phyloP scores from a whole-genome alignment of 2,113 vertebrate species.

The Heloderma charlesbogerti region DNA sequence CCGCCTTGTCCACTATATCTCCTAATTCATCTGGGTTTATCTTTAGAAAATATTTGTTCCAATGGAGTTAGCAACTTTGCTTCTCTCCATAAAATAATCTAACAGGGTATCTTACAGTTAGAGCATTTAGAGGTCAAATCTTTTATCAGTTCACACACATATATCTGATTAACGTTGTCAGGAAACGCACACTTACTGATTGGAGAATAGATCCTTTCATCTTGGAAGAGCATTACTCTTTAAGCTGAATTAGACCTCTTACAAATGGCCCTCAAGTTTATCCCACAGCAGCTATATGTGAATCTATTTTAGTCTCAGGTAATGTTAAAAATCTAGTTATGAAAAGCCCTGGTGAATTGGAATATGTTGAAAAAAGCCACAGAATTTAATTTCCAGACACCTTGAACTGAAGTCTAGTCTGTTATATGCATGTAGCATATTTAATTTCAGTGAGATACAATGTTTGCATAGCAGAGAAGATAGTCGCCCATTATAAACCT shows the following conservation, averaged over 20 bases:
- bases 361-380: slow-evolving; percentile 59
- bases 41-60: neutral
- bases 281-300: slow-evolving; percentile 64
- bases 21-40: neutral
- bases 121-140: slow-evolving; percentile 35
- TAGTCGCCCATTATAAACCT: neutral
- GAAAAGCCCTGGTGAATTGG: slow-evolving; percentile 52
- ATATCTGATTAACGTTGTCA: slow-evolving; percentile 47
- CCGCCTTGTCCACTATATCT: neutral
- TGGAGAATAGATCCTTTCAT: slow-evolving; percentile 48
- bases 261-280: slow-evolving; percentile 67
- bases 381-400: slow-evolving; percentile 65
- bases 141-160: slow-evolving; percentile 17
- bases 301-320: slow-evolving; percentile 59
- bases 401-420: slow-evolving; percentile 47
- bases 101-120: slow-evolving; percentile 34
- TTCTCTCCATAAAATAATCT: neutral
- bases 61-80: slow-evolving; percentile 30
- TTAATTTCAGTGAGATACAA: slow-evolving; percentile 28
- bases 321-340: slow-evolving; percentile 61
- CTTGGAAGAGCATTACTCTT: slow-evolving; percentile 55
- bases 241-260: slow-evolving; percentile 56
- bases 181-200: slow-evolving; percentile 50
- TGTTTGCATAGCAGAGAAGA: neutral
- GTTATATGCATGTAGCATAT: slow-evolving; percentile 19